Base-by-base conservation (phyloP, 2,113 vertebrate species). In the Columbina picui region DNA sequence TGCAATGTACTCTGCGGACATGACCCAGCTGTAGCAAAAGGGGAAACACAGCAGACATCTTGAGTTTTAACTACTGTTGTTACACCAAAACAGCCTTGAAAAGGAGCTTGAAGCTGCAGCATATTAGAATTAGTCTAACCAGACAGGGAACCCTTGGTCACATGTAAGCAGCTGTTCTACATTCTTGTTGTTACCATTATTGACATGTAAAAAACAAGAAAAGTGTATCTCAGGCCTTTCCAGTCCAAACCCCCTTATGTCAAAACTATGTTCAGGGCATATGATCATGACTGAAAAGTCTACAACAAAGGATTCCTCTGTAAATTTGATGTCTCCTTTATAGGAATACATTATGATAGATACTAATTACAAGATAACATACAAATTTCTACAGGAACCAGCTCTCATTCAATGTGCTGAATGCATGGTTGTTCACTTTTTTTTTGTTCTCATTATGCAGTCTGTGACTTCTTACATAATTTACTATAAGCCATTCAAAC, bases 1-100 rank as follows among this genome's bases (percentile, higher is more conserved):
- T 41, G 18, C 30, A 55, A 45, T 0, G 0, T 45, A 32, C 3
- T 52, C 19, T 47, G 21, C 1, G 2, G 20, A 38, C 5, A 4
- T 7, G 9, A 23, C 9, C 4, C n/a, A n/a, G 22, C 19, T 56
- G 26, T 29, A 75, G 34, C 9, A 70, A 49, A 64, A 52, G 5
- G 3, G 19, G 14, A 80, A 79, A 49, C 38, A 36, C 7, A 53
- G 25, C 23, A 77, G n/a, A 19, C 5, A 20, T 21, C 21, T 52
- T 38, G 22, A 4, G 14, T 12, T 71, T 71, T 61, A 71, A 17
- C 36, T 61, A 19, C n/a, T 38, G 34, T 17, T 57, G 11, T 67
- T 86, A 41, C 29, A 60, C 19, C 0, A 4, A 77, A 59, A 50
- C 57, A 50, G 25, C 57, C 49, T 39, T 81, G 41, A 27, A 64